Evolutionary conservation across 2,113 vertebrate species (phyloP).

Genomic region (Cariama cristata): DNA sequence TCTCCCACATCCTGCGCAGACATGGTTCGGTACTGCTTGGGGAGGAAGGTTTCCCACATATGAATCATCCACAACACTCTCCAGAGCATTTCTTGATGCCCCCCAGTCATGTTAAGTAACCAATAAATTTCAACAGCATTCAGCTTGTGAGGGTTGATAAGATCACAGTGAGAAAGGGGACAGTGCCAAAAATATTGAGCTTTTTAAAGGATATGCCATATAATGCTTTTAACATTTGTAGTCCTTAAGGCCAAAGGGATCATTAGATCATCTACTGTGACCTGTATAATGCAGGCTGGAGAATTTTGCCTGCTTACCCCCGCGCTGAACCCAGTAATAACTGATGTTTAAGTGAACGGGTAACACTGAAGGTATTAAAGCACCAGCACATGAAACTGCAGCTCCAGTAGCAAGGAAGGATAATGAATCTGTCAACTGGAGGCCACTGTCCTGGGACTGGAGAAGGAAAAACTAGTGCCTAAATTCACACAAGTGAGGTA

Average conservation of each 20-base stretch:
- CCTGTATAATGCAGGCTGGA: neutral
- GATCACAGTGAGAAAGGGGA: conserved; percentile 48
- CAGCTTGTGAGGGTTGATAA: conserved; percentile 51
- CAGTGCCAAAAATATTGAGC: conserved; percentile 48
- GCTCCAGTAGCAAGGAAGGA: neutral
- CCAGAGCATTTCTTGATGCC: conserved; percentile 31
- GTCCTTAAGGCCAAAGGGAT: conserved; percentile 40
- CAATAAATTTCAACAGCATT: conserved; percentile 9
- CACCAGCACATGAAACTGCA: conserved; percentile 1
- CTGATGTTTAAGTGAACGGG: neutral
- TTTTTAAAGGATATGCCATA: conserved; percentile 45
- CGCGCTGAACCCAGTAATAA: neutral
- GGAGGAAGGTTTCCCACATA: conserved; percentile 44
- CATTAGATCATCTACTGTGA: conserved; percentile 56
- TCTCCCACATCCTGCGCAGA: neutral
- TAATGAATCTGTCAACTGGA: conserved; percentile 28
- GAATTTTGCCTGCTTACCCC: conserved; percentile 41
- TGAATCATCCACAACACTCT: conserved; percentile 32
- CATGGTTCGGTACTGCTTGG: neutral
- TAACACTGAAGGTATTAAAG: neutral
- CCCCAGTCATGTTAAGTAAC: neutral
- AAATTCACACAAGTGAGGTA: neutral
- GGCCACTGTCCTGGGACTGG: neutral
- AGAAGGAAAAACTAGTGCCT: neutral
- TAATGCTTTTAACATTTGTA: conserved; percentile 58